A percentile compares a stretch with the other conserved stretches of the same genome.
phyloP scores from a whole-genome alignment of 2,113 vertebrate species.

The Coturnix japonica region DNA sequence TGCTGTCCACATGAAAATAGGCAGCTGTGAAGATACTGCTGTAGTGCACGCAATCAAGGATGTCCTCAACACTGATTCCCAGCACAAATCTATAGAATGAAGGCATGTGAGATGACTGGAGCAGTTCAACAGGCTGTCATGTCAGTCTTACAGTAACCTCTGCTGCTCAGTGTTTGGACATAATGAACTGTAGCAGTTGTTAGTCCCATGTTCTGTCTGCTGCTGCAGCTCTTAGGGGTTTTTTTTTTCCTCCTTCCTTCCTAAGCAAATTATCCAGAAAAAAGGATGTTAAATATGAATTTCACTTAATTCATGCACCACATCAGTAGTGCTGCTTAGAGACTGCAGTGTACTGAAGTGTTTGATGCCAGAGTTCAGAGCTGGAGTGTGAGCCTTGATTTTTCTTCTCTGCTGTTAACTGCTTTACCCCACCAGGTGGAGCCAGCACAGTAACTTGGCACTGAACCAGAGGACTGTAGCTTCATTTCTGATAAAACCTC shows the following conservation, averaged over 20 bases:
- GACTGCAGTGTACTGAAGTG: rapidly evolving
- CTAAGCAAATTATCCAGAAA: not conserved
- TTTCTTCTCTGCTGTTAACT: not conserved
- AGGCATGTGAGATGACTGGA: not conserved
- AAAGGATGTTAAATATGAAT: not conserved
- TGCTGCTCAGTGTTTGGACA: not conserved
- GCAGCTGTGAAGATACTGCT: not conserved
- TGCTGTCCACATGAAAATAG: not conserved
- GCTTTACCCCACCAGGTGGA: conserved; percentile 45
- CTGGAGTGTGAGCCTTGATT: not conserved
- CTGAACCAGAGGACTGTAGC: not conserved
- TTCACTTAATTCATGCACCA: not conserved
- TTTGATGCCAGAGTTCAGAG: not conserved
- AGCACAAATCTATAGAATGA: not conserved
- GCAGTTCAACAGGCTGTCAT: not conserved
- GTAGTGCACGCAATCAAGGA: not conserved
- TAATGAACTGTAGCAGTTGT: not conserved
- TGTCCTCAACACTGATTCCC: not conserved
- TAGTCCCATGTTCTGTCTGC: not conserved
- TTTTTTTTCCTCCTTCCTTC: not conserved
- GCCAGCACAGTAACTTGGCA: not conserved
- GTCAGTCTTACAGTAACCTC: not conserved
- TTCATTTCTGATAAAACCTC: not conserved
- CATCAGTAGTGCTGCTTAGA: not conserved
- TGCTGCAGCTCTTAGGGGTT: not conserved